phyloP scores from a whole-genome alignment of 2,113 vertebrate species.

The Zosterops japonicus region DNA sequence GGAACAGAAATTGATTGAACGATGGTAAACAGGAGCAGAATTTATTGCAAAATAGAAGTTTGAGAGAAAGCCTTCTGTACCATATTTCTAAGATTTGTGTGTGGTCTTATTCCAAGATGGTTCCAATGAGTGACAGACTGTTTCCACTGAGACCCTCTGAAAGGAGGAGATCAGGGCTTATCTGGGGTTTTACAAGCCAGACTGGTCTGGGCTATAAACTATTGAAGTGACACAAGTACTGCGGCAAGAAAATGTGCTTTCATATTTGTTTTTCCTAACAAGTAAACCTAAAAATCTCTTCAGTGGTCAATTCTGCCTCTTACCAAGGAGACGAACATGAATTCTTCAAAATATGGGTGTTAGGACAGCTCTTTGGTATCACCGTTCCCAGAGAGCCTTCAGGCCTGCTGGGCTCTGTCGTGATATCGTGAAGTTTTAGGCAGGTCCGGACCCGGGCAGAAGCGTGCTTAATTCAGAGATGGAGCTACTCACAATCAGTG shows the following conservation, averaged over 20 bases:
- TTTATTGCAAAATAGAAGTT: not conserved
- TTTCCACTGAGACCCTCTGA: not conserved
- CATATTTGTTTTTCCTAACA: not conserved
- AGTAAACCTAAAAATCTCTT: not conserved
- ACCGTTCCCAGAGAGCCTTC: no score
- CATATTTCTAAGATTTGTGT: not conserved
- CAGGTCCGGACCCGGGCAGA: no score
- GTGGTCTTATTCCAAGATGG: not conserved
- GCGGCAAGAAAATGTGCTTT: not conserved
- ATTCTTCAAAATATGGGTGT: not conserved
- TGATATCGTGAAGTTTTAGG: no score
- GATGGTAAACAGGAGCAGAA: not conserved
- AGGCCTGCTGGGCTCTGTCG: no score
- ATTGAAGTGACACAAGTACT: not conserved
- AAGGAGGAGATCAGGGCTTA: not conserved
- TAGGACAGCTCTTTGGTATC: not conserved
- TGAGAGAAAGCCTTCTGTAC: not conserved
- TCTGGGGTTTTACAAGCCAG: not conserved
- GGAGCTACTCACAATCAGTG: no score
- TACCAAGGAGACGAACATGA: not conserved
- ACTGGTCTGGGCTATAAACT: not conserved
- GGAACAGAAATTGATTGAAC: slow-evolving; percentile 10
- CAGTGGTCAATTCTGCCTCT: not conserved
- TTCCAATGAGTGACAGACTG: not conserved
- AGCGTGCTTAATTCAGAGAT: no score